Percentiles rank a stretch among this genome's conserved stretches.
Conservation (phyloP, 2,888 invertebrate genomes). For the Crematogaster levior region DNA sequence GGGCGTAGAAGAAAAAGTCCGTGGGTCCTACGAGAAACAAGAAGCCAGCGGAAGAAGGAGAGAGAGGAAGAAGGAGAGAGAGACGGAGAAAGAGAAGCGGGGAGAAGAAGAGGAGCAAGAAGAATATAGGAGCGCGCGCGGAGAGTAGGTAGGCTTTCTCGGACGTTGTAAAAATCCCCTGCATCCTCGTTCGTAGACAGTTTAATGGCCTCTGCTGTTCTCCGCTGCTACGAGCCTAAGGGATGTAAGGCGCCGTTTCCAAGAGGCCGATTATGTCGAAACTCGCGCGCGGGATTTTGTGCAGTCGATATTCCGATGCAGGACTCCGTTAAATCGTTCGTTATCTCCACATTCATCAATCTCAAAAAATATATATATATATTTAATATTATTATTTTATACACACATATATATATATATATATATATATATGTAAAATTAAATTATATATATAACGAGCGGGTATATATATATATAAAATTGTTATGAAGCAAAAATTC, state of each 20-base stretch:
- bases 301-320: not conserved
- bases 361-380: not conserved
- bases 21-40: constrained; percentile 71
- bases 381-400: not conserved
- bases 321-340: not conserved
- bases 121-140: constrained; percentile 67
- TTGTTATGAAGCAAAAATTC: no score
- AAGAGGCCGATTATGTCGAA: constrained; percentile 75
- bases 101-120: constrained; percentile 67
- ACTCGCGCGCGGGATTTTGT: constrained; percentile 9
- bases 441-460: not conserved
- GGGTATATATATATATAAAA: no score
- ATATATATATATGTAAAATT: no score
- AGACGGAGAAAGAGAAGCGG: constrained; percentile 55
- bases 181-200: constrained; percentile 80
- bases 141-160: constrained; percentile 72
- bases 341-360: not conserved
- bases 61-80: constrained; percentile 63
- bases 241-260: constrained; percentile 79
- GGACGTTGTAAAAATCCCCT: constrained; percentile 79
- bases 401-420: no score
- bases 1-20: constrained; percentile 72
- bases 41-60: constrained; percentile 62
- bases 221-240: constrained; percentile 71
- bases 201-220: constrained; percentile 82